Conservation (phyloP, 2,888 invertebrate species). For the Lasioglossum leucozonium region DNA sequence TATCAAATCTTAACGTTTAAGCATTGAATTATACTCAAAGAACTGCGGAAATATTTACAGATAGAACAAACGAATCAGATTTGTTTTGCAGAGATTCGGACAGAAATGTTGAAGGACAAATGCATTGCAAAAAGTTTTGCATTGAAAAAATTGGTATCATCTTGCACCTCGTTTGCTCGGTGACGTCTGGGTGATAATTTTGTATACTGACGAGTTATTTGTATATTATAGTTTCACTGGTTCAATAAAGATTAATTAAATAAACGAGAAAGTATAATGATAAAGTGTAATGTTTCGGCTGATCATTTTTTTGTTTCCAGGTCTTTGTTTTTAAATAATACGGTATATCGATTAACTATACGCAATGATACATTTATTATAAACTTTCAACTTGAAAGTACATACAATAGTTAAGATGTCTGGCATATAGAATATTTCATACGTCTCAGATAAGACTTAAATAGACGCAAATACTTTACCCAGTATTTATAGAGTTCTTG, state of each 20-base stretch:
- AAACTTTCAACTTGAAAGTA: slow-evolving; percentile 53
- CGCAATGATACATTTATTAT: slow-evolving; percentile 55
- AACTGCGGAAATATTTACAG: slow-evolving; percentile 32
- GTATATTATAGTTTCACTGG: slow-evolving; percentile 65
- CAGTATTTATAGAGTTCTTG: slow-evolving; percentile 34
- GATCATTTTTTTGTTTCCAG: slow-evolving; percentile 46
- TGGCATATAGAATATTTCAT: slow-evolving; percentile 61
- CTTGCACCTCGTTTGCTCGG: slow-evolving; percentile 41
- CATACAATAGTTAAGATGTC: slow-evolving; percentile 54
- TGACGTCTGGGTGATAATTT: slow-evolving; percentile 59
- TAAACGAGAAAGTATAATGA: slow-evolving; percentile 36
- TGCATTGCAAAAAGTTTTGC: slow-evolving; percentile 2
- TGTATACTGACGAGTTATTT: slow-evolving; percentile 60
- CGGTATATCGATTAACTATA: slow-evolving; percentile 43
- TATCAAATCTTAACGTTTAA: slow-evolving; percentile 65
- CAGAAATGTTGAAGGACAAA: slow-evolving; percentile 15
- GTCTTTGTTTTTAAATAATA: slow-evolving; percentile 53
- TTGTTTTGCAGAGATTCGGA: slow-evolving; percentile 20
- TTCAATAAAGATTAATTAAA: slow-evolving; percentile 67
- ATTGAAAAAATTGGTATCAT: slow-evolving; percentile 29
- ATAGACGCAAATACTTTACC: slow-evolving; percentile 35
- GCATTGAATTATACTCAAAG: slow-evolving; percentile 50
- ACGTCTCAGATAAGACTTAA: slow-evolving; percentile 57
- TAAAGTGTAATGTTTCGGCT: slow-evolving; percentile 21
- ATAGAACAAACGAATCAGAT: slow-evolving; percentile 15